phyloP scores from a whole-genome alignment of 2,113 vertebrate genomes.

The Serinus canaria region DNA sequence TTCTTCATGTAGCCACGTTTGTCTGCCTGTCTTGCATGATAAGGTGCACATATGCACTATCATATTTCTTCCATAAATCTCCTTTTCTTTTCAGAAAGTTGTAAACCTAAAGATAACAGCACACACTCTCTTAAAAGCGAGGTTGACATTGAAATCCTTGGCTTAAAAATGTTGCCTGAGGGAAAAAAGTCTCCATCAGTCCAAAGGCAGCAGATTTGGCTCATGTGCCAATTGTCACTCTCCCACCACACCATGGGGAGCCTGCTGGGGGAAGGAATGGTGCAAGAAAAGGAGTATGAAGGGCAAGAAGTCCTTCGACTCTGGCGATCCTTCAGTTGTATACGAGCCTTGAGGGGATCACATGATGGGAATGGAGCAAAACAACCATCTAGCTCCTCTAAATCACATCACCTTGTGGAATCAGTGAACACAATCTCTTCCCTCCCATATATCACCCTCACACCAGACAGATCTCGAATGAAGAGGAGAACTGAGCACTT shows the following conservation, averaged over 20 bases:
- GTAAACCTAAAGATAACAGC: slow-evolving; percentile 47
- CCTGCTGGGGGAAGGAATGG: not conserved
- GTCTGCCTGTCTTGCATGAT: slow-evolving; percentile 7
- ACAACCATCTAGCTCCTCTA: slow-evolving; percentile 15
- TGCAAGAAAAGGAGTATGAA: not conserved
- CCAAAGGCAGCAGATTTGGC: slow-evolving; percentile 13
- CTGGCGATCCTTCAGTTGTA: not conserved
- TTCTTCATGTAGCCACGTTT: not conserved
- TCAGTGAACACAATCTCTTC: slow-evolving; percentile 28
- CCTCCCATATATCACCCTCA: slow-evolving; percentile 44
- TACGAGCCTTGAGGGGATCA: slow-evolving; percentile 20
- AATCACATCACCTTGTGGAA: slow-evolving; percentile 53
- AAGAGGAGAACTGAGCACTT: slow-evolving; percentile 21
- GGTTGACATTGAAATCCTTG: slow-evolving; percentile 42
- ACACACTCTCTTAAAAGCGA: slow-evolving; percentile 6
- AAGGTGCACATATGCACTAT: not conserved
- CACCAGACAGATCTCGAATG: not conserved
- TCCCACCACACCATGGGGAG: not conserved
- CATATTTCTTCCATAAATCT: slow-evolving; percentile 47
- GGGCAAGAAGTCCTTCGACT: not conserved
- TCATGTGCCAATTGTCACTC: not conserved
- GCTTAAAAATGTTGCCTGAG: slow-evolving; percentile 25
- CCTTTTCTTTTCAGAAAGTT: slow-evolving; percentile 37
- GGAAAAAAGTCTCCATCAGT: not conserved
- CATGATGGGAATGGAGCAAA: not conserved